Evolutionary conservation across 2,797 vertebrate species (phyloP), one percentile per base, ranked within the genome.

Genomic region (Sebastes umbrosus): DNA sequence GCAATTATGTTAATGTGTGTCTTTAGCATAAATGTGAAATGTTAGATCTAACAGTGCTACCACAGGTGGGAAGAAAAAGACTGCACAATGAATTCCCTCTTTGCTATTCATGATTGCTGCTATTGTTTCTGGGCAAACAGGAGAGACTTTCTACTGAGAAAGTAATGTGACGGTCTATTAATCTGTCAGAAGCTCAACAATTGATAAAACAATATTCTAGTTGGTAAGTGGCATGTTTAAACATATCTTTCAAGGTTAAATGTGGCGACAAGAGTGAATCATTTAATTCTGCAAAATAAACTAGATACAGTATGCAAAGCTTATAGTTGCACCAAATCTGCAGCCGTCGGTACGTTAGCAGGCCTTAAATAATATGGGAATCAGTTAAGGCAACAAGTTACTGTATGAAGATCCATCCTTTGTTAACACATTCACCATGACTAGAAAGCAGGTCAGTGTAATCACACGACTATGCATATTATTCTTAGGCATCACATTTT

Each of bases 321-420:
- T 60, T 82, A 73, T 1, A 81, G 69, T 36, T 71, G 36, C 70
- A 91, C 65, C 79, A 50, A 20, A 52, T n/a, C 46, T 62, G 71
- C 70, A 91, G 67, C 80, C 52, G 65, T 60, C 59, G 52, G 50
- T 80, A 69, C 1, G 3, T 77, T 70, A 67, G 57, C 67, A 94
- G 75, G 77, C 83, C 91, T 88, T 90, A 88, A 88, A 90, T 84
- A 32, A 88, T 89, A 92, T 24, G 62, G 78, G 84, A 82, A 91
- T 90, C n/a, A 62, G 89, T 94, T 68, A 24, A 59, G 52, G 62
- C 73, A 84, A 50, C 70, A 43, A 34, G 57, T 83, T 54, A 34
- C 83, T 90, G 82, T 87, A 88, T 93, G 90, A 95, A 92, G 92
- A 94, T 87, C 73, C 80, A 84, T 91, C 86, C 87, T 93, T 90